phyloP scores from a whole-genome alignment of 2,113 vertebrate genomes.

The Scartelaos histophorus region DNA sequence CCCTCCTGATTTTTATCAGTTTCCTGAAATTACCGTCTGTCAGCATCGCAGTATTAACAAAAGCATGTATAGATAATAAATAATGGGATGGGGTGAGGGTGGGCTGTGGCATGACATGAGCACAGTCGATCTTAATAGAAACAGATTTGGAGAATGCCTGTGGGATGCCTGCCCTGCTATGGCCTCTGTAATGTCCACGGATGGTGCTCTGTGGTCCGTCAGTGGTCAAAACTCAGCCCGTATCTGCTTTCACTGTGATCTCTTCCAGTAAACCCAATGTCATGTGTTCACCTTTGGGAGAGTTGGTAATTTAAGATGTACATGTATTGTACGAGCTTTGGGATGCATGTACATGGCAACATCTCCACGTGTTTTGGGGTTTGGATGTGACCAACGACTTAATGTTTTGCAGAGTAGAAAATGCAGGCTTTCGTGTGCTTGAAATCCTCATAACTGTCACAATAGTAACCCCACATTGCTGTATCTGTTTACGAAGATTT shows the following conservation, averaged over 20 bases:
- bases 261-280: constrained; percentile 73
- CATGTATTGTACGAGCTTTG: constrained; percentile 44
- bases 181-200: constrained; percentile 69
- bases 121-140: constrained; percentile 60
- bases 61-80: constrained; percentile 39
- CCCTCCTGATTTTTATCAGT: constrained; percentile 36
- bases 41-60: constrained; percentile 33
- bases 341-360: constrained; percentile 28
- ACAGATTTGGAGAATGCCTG: constrained; percentile 73
- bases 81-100: constrained; percentile 25
- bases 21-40: constrained; percentile 39
- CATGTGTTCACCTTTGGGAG: constrained; percentile 66
- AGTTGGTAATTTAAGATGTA: constrained; percentile 62
- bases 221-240: constrained; percentile 71
- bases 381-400: constrained; percentile 40
- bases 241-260: constrained; percentile 69
- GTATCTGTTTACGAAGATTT: constrained; percentile 22
- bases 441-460: constrained; percentile 38
- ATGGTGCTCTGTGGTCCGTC: constrained; percentile 71
- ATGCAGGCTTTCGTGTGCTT: constrained; percentile 22
- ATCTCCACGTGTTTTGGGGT: constrained; percentile 56
- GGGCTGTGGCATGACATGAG: constrained; percentile 35
- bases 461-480: constrained; percentile 44
- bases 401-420: constrained; percentile 31
- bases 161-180: constrained; percentile 67